Conservation (phyloP, 2,113 vertebrate genomes). For the Syngnathus typhle region DNA sequence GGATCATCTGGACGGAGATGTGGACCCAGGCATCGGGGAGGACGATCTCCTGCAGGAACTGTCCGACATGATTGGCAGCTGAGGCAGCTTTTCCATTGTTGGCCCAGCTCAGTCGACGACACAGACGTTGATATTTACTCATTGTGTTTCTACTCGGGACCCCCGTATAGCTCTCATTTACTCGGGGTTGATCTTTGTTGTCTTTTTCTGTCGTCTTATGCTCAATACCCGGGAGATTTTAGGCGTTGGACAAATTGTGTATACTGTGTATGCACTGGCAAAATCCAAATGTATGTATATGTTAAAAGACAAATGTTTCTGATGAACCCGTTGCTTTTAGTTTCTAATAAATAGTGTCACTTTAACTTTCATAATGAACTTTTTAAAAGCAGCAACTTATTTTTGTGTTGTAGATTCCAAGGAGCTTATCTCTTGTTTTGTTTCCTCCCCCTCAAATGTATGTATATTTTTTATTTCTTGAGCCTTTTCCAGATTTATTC, state of each 20-base stretch:
- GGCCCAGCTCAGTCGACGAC: background rate
- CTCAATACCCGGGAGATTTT: background rate
- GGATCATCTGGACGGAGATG: slow-evolving; percentile 80
- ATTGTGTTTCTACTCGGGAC: background rate
- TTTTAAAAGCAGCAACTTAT: background rate
- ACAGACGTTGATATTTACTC: background rate
- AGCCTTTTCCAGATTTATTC: slow-evolving; percentile 6
- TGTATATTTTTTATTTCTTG: slow-evolving; percentile 1
- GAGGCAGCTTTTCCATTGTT: slow-evolving; percentile 13
- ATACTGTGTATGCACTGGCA: slow-evolving; percentile 63
- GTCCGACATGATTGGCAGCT: slow-evolving; percentile 92
- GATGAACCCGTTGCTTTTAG: background rate
- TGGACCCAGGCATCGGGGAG: slow-evolving; percentile 85
- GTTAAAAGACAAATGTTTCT: background rate
- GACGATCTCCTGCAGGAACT: slow-evolving; percentile 92
- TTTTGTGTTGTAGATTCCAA: background rate
- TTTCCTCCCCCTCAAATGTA: slow-evolving; percentile 2
- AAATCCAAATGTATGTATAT: background rate
- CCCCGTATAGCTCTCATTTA: background rate
- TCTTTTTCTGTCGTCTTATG: background rate
- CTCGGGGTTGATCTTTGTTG: background rate
- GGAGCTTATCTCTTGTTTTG: background rate
- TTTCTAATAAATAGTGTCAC: background rate
- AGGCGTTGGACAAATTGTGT: slow-evolving; percentile 37
- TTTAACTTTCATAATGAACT: background rate